These are phyloP conservation scores for Lepus americanus DNA, from an alignment of 2,113 vertebrate genomes.

Conservation along the genomic window DNA sequence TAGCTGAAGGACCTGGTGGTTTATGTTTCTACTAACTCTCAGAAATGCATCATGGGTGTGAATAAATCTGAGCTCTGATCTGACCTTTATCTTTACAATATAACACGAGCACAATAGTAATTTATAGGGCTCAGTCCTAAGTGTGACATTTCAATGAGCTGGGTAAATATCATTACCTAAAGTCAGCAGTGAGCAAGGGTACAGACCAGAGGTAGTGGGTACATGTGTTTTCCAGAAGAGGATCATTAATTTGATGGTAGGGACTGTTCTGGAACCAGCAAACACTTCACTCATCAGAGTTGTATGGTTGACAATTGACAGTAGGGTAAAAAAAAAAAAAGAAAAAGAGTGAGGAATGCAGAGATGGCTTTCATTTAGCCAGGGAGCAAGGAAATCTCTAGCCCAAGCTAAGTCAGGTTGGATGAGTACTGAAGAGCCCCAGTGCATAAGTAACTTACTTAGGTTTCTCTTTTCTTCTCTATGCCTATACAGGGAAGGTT, in stretches of 20 bases:
- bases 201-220: constrained; percentile 35
- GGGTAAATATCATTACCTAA: constrained; percentile 80
- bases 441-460: not conserved
- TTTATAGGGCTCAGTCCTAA: constrained; percentile 79
- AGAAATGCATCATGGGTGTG: constrained; percentile 68
- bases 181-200: constrained; percentile 48
- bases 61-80: constrained; percentile 80
- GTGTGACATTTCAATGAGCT: constrained; percentile 84
- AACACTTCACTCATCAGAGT: constrained; percentile 42
- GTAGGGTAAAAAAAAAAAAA: constrained; percentile 31
- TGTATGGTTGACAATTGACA: constrained; percentile 15
- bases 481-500: not conserved
- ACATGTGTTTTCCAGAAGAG: constrained; percentile 38
- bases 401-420: not conserved
- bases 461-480: not conserved
- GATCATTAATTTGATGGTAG: constrained; percentile 49
- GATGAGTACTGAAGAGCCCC: not conserved
- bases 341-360: not conserved
- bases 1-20: constrained; percentile 48
- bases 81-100: constrained; percentile 83
- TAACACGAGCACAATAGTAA: constrained; percentile 81
- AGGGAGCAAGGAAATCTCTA: constrained; percentile 40
- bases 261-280: constrained; percentile 22
- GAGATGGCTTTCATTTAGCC: not conserved
- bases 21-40: constrained; percentile 67